These are phyloP conservation scores for Micoletzkya japonica DNA, from an alignment of 2,888 invertebrate genomes.

Conservation along the genomic window DNA sequence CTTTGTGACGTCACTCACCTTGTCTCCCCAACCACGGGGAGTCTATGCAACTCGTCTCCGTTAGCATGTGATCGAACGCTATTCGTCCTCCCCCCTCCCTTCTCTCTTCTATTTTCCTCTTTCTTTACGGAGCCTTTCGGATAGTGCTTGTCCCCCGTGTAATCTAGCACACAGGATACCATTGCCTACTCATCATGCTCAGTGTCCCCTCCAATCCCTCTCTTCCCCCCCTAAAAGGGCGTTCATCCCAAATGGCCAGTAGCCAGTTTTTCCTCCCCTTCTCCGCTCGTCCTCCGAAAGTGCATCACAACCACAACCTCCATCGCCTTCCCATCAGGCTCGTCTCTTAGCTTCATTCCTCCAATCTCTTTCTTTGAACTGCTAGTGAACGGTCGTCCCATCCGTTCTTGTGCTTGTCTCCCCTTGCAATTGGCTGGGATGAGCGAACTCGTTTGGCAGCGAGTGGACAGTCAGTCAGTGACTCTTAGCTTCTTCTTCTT, in stretches of 20 bases:
- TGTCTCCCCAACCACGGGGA: not conserved
- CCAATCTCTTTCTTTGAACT: not conserved
- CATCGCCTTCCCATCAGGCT: too few relatives aligned
- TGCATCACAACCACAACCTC: too few relatives aligned
- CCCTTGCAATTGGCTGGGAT: not conserved
- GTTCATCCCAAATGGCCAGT: slow-evolving; percentile 26
- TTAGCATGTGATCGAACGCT: slow-evolving; percentile 1
- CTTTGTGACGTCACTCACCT: slow-evolving; percentile 15
- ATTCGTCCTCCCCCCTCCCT: slow-evolving; percentile 6
- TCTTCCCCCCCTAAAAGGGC: not conserved
- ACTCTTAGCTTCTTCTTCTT: slow-evolving; percentile 3
- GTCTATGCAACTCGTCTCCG: too few relatives aligned
- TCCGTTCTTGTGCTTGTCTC: slow-evolving; percentile 23
- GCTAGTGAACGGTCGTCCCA: not conserved
- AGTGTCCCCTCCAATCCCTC: not conserved
- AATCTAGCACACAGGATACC: too few relatives aligned
- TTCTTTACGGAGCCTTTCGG: not conserved
- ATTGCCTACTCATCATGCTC: too few relatives aligned
- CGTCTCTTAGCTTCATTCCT: too few relatives aligned
- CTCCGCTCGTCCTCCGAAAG: not conserved
- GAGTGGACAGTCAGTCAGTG: too few relatives aligned
- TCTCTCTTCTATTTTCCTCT: slow-evolving; percentile 9
- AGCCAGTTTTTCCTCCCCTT: slow-evolving; percentile 25
- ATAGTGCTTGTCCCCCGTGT: too few relatives aligned
- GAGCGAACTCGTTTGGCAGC: too few relatives aligned